Percentiles rank a stretch among this genome's conserved stretches.
phyloP scores from a whole-genome alignment of 2,888 invertebrate species.

The Xestia xanthographa region DNA sequence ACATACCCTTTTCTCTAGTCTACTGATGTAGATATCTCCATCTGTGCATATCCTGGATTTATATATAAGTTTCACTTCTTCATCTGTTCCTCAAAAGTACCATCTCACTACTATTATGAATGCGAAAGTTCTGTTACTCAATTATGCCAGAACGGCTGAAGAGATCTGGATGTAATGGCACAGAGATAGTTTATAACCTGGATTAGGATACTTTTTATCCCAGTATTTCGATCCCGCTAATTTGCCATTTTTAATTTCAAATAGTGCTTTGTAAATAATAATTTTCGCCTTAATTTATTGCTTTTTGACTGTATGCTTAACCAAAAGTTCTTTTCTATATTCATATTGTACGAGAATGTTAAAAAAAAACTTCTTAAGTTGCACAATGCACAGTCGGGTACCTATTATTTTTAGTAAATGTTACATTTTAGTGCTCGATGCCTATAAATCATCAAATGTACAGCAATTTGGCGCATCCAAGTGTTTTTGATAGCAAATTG shows the following conservation, averaged over 20 bases:
- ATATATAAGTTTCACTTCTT: neutral
- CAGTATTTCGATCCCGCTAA: neutral
- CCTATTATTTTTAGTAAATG: slow-evolving; percentile 25
- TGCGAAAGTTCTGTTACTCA: neutral
- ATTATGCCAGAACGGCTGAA: neutral
- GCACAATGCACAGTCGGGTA: slow-evolving; percentile 35
- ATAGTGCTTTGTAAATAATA: slow-evolving; percentile 16
- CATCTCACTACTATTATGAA: neutral
- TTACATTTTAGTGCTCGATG: slow-evolving; percentile 41
- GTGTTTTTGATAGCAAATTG: slow-evolving; percentile 43
- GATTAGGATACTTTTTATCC: neutral
- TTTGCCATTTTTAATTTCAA: slow-evolving; percentile 9
- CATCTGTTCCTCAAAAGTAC: neutral
- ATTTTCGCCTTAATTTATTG: neutral
- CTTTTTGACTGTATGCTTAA: neutral
- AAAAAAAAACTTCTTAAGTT: neutral
- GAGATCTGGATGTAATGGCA: neutral
- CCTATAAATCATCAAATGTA: slow-evolving; percentile 15
- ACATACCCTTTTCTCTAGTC: neutral
- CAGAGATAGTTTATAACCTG: neutral
- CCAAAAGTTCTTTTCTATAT: neutral
- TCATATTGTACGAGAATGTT: neutral
- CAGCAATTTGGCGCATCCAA: slow-evolving; percentile 41
- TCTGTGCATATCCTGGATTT: neutral
- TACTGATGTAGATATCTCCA: neutral